Conservation (phyloP, 2,113 vertebrate genomes). For the Corvus cornix region DNA sequence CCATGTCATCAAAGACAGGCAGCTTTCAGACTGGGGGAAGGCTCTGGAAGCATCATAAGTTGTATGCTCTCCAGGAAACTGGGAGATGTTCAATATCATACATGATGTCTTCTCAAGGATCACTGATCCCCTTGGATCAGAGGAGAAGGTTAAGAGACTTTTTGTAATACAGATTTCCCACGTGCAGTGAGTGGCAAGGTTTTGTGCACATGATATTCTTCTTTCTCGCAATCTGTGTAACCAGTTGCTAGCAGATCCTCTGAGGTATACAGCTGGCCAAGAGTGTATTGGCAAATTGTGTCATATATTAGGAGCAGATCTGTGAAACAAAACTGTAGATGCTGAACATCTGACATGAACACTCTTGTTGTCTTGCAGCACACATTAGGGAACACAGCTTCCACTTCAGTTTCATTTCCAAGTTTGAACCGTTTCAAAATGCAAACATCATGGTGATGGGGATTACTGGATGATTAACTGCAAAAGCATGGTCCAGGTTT, state of each 20-base stretch:
- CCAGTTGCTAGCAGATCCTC: background rate
- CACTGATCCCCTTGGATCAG: background rate
- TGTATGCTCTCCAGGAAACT: background rate
- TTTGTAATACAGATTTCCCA: background rate
- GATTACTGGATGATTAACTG: background rate
- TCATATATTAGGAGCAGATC: background rate
- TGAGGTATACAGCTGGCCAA: background rate
- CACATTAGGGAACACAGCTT: background rate
- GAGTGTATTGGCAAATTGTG: background rate
- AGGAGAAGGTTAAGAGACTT: background rate
- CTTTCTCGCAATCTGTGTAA: background rate
- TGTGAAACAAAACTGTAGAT: background rate
- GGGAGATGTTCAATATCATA: background rate
- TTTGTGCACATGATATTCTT: background rate
- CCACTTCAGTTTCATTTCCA: background rate
- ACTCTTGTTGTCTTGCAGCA: background rate
- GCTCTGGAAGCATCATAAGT: accelerated
- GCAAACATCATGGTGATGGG: background rate
- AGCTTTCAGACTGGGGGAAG: background rate
- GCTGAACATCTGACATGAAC: background rate
- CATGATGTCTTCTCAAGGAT: background rate
- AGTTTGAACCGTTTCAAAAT: background rate
- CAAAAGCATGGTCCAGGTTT: background rate
- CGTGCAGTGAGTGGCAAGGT: background rate
- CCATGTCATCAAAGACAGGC: background rate